phyloP scores from a whole-genome alignment of 2,888 invertebrate species.

The Cistogaster globosa region DNA sequence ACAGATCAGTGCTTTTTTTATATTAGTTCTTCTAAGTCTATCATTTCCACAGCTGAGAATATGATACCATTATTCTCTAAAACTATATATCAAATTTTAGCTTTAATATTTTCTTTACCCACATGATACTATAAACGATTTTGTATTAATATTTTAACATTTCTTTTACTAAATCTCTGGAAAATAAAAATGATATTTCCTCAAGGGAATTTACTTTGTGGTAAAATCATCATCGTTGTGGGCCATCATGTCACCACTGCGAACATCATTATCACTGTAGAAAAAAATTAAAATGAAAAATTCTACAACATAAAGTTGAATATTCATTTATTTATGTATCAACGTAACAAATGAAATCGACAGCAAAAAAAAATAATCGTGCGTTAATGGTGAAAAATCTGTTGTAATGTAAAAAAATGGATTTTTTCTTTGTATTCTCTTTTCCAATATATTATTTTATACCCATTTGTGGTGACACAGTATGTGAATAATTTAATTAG shows the following conservation, averaged over 20 bases:
- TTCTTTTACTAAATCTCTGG: background rate
- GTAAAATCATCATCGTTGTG: constrained; percentile 45
- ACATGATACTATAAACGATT: too few relatives aligned
- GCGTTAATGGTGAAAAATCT: constrained; percentile 72
- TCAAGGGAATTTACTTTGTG: constrained; percentile 35
- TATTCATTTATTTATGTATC: constrained; percentile 59
- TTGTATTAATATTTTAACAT: too few relatives aligned
- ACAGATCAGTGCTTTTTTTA: too few relatives aligned
- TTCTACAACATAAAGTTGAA: constrained; percentile 50
- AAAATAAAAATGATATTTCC: constrained; percentile 29
- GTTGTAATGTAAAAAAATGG: constrained; percentile 59
- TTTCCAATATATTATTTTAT: constrained; percentile 69
- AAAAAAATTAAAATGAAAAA: constrained; percentile 27
- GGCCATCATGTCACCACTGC: constrained; percentile 41
- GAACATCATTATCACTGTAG: constrained; percentile 60
- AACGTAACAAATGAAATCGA: constrained; percentile 39
- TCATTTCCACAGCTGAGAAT: too few relatives aligned
- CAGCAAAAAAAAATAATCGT: constrained; percentile 49
- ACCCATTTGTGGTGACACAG: constrained; percentile 70
- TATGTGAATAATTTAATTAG: constrained; percentile 71
- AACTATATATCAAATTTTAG: too few relatives aligned
- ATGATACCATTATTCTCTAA: too few relatives aligned
- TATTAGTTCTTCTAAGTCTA: too few relatives aligned
- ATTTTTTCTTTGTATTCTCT: constrained; percentile 53
- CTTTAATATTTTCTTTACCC: too few relatives aligned